phyloP scores from a whole-genome alignment of 2,113 vertebrate genomes.

The Pseudorhombus dupliciocellatus region DNA sequence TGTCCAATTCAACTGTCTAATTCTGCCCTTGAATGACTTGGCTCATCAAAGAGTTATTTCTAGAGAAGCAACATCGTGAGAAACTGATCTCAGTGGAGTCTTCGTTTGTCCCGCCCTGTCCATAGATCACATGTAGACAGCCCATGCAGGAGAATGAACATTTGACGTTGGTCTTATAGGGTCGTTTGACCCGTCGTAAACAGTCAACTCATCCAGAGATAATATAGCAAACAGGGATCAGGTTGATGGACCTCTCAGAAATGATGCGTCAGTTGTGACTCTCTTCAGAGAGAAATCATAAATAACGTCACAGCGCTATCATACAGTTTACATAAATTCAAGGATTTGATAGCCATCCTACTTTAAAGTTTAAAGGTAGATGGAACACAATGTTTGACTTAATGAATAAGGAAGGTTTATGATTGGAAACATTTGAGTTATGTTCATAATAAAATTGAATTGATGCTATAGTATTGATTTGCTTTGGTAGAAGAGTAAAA shows the following conservation, averaged over 20 bases:
- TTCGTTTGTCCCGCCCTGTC: background rate
- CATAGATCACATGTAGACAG: background rate
- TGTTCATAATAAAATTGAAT: background rate
- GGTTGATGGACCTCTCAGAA: background rate
- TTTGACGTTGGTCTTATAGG: background rate
- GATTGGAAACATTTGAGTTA: background rate
- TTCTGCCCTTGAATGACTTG: background rate
- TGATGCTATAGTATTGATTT: background rate
- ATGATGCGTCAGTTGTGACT: background rate
- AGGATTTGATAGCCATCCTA: background rate
- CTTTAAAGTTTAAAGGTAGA: background rate
- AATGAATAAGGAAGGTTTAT: background rate
- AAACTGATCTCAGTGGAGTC: background rate
- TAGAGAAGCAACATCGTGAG: background rate
- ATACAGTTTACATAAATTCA: background rate
- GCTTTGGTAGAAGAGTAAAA: background rate
- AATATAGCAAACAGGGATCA: background rate
- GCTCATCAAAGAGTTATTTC: background rate
- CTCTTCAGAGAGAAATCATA: background rate
- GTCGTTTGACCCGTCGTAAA: background rate
- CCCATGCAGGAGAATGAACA: background rate
- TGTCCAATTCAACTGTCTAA: background rate
- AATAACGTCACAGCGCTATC: too few species aligned
- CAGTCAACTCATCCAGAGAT: background rate
- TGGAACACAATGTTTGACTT: background rate